Conservation (phyloP, 1,140 invertebrate species). For the Mycetomoellerius zeteki region DNA sequence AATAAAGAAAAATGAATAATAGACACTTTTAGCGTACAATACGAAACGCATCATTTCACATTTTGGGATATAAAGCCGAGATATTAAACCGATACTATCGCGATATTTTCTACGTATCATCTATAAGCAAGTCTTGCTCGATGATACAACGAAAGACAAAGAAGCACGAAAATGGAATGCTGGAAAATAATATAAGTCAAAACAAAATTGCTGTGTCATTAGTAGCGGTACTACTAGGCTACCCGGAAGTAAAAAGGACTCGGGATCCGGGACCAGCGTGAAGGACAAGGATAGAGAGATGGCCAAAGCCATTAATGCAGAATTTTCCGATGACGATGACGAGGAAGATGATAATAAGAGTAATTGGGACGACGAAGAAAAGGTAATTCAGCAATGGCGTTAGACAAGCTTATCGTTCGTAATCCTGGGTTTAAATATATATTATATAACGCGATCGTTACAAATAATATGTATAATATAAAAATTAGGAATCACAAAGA, state of each 20-base stretch:
- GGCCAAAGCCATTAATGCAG: slow-evolving; percentile 86
- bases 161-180: slow-evolving; percentile 76
- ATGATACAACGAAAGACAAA: slow-evolving; percentile 77
- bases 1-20: slow-evolving; percentile 69
- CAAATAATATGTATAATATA: slow-evolving; percentile 9
- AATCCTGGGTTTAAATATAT: slow-evolving; percentile 21
- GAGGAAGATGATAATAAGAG: slow-evolving; percentile 84
- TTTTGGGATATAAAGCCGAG: slow-evolving; percentile 75
- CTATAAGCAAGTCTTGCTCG: slow-evolving; percentile 80
- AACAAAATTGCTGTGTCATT: slow-evolving; percentile 85
- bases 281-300: slow-evolving; percentile 86
- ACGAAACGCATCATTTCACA: slow-evolving; percentile 75
- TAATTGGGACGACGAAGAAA: slow-evolving; percentile 84
- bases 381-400: slow-evolving; percentile 78
- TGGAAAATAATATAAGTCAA: slow-evolving; percentile 83
- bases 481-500: not conserved
- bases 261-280: slow-evolving; percentile 83
- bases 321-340: slow-evolving; percentile 85
- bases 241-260: slow-evolving; percentile 86
- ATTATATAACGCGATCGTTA: not conserved
- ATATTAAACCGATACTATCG: slow-evolving; percentile 74
- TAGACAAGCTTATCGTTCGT: slow-evolving; percentile 36
- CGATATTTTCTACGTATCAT: slow-evolving; percentile 78
- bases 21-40: slow-evolving; percentile 74
- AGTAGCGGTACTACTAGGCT: slow-evolving; percentile 86